Percentiles rank a stretch among this genome's conserved stretches.
These are phyloP conservation scores for Dipus sagitta DNA, from an alignment of 2,797 vertebrate species.

Conservation along the genomic window DNA sequence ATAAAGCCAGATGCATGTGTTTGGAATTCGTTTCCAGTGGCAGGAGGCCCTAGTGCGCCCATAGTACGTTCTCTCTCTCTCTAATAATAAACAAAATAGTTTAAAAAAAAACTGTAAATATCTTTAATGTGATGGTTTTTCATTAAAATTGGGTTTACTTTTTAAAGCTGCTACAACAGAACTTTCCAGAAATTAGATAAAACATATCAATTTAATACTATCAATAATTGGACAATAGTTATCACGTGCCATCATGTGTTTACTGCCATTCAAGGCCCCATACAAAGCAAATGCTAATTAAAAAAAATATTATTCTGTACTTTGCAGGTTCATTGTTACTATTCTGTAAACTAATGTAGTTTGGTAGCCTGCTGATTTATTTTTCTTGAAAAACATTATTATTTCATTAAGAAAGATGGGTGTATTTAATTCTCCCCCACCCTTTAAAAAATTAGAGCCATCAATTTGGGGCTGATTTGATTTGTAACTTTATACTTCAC, in stretches of 20 bases:
- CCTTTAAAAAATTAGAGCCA: background rate
- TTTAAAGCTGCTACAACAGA: slow-evolving; percentile 45
- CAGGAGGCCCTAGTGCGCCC: too few species aligned
- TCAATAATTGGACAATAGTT: slow-evolving; percentile 38
- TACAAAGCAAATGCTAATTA: slow-evolving; percentile 62
- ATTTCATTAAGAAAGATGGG: slow-evolving; percentile 60
- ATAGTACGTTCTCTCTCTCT: too few species aligned
- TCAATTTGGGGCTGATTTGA: slow-evolving; percentile 16
- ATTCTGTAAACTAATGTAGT: slow-evolving; percentile 35
- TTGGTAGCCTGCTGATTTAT: slow-evolving; percentile 6
- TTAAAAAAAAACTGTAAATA: background rate
- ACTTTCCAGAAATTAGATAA: slow-evolving; percentile 69
- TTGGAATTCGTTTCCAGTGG: too few species aligned
- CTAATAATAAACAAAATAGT: background rate
- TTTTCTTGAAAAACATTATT: slow-evolving; percentile 37
- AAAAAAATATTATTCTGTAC: slow-evolving; percentile 50
- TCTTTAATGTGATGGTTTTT: slow-evolving; percentile 7
- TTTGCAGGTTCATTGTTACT: slow-evolving; percentile 38
- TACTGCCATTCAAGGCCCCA: slow-evolving; percentile 49
- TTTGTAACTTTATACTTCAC: slow-evolving; percentile 54
- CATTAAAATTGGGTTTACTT: slow-evolving; percentile 61
- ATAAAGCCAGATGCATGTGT: too few species aligned
- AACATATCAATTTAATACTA: slow-evolving; percentile 53
- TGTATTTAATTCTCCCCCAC: slow-evolving; percentile 23
- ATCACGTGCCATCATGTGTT: background rate